Evolutionary conservation across 2,888 invertebrate species (phyloP), one percentile per base, ranked within the genome.

Genomic region (Agrochola lota): DNA sequence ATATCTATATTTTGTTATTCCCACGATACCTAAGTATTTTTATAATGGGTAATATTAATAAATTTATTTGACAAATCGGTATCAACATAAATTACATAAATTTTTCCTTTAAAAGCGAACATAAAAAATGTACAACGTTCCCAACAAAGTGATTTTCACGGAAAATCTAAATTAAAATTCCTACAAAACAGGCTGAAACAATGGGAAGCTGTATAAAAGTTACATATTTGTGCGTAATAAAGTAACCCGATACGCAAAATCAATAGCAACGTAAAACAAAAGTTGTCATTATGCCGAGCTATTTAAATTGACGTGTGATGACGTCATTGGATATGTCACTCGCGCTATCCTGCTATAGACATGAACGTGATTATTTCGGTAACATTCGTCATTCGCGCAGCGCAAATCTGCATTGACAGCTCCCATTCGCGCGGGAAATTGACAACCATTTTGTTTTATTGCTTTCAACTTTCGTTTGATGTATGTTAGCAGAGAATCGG

Each of bases 381-480:
- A 83, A 85, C 85, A 87, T 87, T 86, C 88, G 83, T 88, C 90
- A 90, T 84, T 76, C 77, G 77, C 59, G 75, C 73, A n/a, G 76
- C 80, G 78, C 83, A 88, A 87, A 91, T 88, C 80, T 85, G 79
- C 85, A 90, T 87, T 86, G 90, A 90, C 89, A 89, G 87, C 52
- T 85, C 73, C 59, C 80, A 81, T 85, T 84, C 82, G 83, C 84
- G 75, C 81, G 82, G 81, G 77, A 87, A 85, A 85, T 81, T 85
- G 83, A 86, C 80, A 78, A 81, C 82, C 78, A 86, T 90, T 88
- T 88, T 83, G 81, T 85, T 85, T 83, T 85, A 83, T 86, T 71
- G 74, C 75, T 84, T 83, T 80, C 46, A 78, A 77, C 74, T 85
- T 85, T 75, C 59, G 69, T 87, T 87, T 87, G 87, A 87, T 83